Evolutionary conservation across 1,140 invertebrate genomes (phyloP).

Genomic region (Solenopsis invicta): DNA sequence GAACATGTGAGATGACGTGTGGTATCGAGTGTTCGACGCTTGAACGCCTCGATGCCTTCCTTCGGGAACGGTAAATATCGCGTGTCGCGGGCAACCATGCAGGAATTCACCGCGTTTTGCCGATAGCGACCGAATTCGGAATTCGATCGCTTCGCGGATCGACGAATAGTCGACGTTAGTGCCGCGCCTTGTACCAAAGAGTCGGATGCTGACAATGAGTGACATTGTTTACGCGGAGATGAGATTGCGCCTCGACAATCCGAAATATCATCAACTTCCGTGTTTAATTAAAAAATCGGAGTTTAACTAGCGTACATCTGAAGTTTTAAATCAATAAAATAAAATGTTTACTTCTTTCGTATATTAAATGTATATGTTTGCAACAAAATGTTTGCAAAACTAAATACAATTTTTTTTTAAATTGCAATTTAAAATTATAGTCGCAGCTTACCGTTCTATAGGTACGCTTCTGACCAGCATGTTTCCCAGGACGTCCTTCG

Average conservation of each 20-base stretch:
- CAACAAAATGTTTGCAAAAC: neutral
- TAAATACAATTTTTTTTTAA: constrained; percentile 8
- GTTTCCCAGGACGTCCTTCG: constrained; percentile 95
- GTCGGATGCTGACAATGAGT: neutral
- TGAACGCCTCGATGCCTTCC: constrained; percentile 81
- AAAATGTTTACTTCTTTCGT: neutral
- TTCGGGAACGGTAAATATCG: constrained; percentile 79
- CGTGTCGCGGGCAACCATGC: constrained; percentile 71
- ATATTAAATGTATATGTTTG: neutral
- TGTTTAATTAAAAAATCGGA: neutral
- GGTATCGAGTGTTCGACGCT: constrained; percentile 83
- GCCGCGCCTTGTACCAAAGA: neutral
- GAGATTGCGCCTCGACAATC: neutral
- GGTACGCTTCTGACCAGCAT: constrained; percentile 98
- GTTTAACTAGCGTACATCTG: neutral
- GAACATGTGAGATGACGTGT: constrained; percentile 85
- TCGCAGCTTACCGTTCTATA: constrained; percentile 95
- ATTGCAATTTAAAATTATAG: neutral
- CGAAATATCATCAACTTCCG: neutral
- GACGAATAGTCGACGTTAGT: constrained; percentile 22
- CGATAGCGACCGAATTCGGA: constrained; percentile 65
- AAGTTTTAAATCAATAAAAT: neutral
- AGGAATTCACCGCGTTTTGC: constrained; percentile 69
- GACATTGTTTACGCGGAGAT: neutral
- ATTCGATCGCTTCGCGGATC: constrained; percentile 51